Base-by-base conservation (phyloP, 2,888 invertebrate species). In the Caenorhabditis sp. region DNA sequence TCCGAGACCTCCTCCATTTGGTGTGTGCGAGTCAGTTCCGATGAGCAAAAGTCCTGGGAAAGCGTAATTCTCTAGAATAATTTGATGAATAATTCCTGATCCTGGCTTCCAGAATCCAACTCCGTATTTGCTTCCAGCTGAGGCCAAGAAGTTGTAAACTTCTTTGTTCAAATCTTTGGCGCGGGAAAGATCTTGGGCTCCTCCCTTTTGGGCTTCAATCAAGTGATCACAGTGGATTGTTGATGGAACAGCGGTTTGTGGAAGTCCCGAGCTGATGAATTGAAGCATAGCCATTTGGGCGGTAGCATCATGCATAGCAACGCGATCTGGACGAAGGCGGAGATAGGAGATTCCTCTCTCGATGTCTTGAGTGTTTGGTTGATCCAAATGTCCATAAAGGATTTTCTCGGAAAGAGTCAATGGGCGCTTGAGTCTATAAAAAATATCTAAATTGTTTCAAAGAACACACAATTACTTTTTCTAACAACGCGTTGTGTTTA, bases 21-120 rank as follows among this genome's bases (percentile, higher is more conserved):
- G 97, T 0, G 99, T 99, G 90, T 99, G 99, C 1, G 97, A 97
- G 90, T 99, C 99, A 49, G 99, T 99, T 85, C 91, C 99, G 89
- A 99, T 99, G 93, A 99, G 94, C 74, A 99, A 90, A 17, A 97
- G 91, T 59, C 99, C 99, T 63, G 99, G 99, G 91, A 96, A 99
- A n/a, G 95, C 97, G 87, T 99, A 99, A 90, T 99, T 99, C 90
- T 99, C 99, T 84, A 99, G 90, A 85, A 99, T 94, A 89, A 99
- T 99, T 91, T 97, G 88, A 92, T 99, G 97, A 89, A 99, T 99
- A 88, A 99, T 99, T 80, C 97, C 97, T 82, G 96, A 96, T 80
- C 97, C 97, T 1, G 99, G 99, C 89, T 96, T 97, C 99, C 99
- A 99, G 91, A 99, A 99, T 62, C 99, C 99, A 63, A 99, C 94